A percentile compares a stretch with the other conserved stretches of the same genome.
Conservation (phyloP, 2,797 vertebrate genomes). For the Aratinga solstitialis region DNA sequence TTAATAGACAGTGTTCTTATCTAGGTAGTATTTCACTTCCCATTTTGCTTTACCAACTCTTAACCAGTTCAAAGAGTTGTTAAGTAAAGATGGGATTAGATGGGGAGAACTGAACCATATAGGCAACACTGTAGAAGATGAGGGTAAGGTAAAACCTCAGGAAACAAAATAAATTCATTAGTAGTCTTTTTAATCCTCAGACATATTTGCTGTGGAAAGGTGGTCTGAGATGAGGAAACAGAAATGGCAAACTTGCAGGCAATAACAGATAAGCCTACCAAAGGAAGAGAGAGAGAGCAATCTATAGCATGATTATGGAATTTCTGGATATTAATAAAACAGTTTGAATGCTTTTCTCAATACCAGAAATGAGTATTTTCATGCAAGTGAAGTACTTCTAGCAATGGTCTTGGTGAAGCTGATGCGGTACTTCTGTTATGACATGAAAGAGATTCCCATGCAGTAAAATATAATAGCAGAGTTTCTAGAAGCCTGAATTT, state of each 20-base stretch:
- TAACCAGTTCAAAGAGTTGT: neutral
- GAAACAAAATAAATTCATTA: neutral
- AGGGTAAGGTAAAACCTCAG: neutral
- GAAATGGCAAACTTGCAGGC: neutral
- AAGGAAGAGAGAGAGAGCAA: neutral
- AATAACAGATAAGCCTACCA: neutral
- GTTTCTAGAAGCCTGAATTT: neutral
- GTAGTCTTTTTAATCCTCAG: neutral
- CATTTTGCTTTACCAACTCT: neutral
- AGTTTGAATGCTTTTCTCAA: neutral
- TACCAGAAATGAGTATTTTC: neutral
- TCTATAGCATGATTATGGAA: neutral
- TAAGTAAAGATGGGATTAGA: slow-evolving; percentile 25
- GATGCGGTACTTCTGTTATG: neutral
- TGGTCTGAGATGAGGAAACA: neutral
- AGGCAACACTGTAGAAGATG: neutral
- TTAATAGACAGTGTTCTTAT: neutral
- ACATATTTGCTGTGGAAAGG: neutral
- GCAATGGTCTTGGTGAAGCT: neutral
- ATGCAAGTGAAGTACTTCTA: neutral
- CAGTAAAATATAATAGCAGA: neutral
- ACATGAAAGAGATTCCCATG: accelerated
- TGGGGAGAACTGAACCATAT: neutral
- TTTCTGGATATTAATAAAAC: neutral
- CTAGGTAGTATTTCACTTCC: neutral